phyloP scores from a whole-genome alignment of 1,140 invertebrate genomes.

The Lordiphosa stackelbergi region DNA sequence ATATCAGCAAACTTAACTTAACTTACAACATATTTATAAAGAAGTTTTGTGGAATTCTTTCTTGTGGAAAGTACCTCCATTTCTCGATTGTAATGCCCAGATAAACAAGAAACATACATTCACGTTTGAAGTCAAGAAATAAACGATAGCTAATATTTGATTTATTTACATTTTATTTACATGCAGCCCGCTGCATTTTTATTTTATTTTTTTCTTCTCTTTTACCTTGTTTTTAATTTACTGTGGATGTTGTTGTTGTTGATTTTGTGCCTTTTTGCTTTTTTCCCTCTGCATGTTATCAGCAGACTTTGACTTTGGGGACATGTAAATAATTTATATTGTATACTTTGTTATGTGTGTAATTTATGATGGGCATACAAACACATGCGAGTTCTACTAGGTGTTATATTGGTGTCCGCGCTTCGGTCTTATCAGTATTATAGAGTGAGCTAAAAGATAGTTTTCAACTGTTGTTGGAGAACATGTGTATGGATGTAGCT shows the following conservation, averaged over 20 bases:
- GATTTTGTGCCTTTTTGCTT: conserved; percentile 18
- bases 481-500: not conserved
- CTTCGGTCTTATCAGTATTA: conserved; percentile 29
- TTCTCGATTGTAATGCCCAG: too few species aligned
- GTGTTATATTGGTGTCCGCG: conserved; percentile 41
- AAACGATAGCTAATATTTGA: conserved; percentile 57
- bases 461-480: not conserved
- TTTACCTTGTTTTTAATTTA: conserved; percentile 22
- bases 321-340: conserved; percentile 75
- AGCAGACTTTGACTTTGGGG: conserved; percentile 72
- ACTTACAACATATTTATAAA: too few species aligned
- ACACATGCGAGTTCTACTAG: conserved; percentile 22
- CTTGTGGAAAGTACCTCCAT: too few species aligned
- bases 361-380: conserved; percentile 61
- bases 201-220: conserved; percentile 19
- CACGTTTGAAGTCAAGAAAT: conserved; percentile 10
- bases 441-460: conserved; percentile 16
- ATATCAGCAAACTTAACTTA: too few species aligned
- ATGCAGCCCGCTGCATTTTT: conserved; percentile 38
- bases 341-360: conserved; percentile 67
- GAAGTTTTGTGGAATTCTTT: too few species aligned
- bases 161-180: conserved; percentile 61
- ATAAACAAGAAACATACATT: conserved; percentile 15
- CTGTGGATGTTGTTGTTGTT: conserved; percentile 21
- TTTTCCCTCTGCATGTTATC: conserved; percentile 40